Base-by-base conservation (phyloP, 2,113 vertebrate species). In the Protobothrops mucrosquamatus region DNA sequence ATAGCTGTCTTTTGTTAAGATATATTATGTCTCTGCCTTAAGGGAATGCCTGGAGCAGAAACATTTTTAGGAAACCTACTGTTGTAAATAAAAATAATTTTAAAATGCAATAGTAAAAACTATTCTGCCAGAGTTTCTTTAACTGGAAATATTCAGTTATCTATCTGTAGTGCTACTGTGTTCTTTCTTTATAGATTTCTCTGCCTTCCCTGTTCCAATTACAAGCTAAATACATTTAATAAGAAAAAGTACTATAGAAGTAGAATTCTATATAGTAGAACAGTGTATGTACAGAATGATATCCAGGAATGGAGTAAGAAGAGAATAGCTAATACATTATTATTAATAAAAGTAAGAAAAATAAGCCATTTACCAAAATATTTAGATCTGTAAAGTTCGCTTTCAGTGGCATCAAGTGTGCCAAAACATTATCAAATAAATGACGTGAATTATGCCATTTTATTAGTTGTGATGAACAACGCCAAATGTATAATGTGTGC, bases 31-130 rank as follows among this genome's bases (percentile, higher is more conserved):
- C 85, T 96, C 74, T 96, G 91, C 94, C 95, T 97, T 93, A 91
- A 96, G 95, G 95, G 94, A 93, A 94, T 95, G 95, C 95, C 96
- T 95, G 55, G 91, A 95, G 97, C 93, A 96, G 57, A 87, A 95
- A 90, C 92, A 96, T 95, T 95, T 97, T 97, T 97, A 96, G 94
- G 86, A 94, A 95, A 95, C 91, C 29, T 95, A 88, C 96, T 96
- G 96, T 95, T 93, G 96, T 95, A 96, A 96, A 89, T 26, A 88
- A 89, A 34, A 89, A 89, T 22, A 57, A 95, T 95, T 91, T 56
- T 85, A 15, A 87, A 87, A 2, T 88, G 57, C 29, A 95, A 94
- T 96, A 92, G 93, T 48, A 94, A 92, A 95, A 95, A 24, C 93
- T 93, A 89, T 88, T 26, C 69, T 96, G 95, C 88, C 92, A 85